Percentiles rank a stretch among this genome's conserved stretches.
Conservation (phyloP, 2,113 vertebrate genomes). For the Scopus umbretta region DNA sequence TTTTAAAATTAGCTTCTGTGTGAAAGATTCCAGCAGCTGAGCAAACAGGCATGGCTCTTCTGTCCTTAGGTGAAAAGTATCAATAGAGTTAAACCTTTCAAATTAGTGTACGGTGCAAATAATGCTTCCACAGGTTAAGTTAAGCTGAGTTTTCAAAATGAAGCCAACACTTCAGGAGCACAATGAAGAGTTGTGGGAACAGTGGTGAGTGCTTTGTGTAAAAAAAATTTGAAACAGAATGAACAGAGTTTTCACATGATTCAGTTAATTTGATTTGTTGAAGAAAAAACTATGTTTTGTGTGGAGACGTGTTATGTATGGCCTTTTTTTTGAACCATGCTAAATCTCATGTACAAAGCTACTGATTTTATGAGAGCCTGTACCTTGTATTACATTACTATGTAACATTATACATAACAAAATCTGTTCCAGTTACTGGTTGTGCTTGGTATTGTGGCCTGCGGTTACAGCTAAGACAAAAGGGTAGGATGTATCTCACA, state of each 20-base stretch:
- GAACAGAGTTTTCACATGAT: too few relatives aligned
- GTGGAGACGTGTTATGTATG: too few relatives aligned
- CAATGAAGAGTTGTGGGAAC: background rate
- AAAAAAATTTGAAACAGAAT: background rate
- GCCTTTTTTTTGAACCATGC: too few relatives aligned
- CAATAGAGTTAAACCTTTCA: background rate
- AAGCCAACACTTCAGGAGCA: background rate
- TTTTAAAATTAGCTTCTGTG: background rate
- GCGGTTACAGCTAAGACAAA: background rate
- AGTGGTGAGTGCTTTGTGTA: background rate
- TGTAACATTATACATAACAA: background rate
- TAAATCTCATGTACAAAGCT: too few relatives aligned
- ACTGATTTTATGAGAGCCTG: too few relatives aligned
- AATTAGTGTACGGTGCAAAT: background rate
- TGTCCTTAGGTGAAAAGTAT: background rate
- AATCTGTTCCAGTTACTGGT: background rate
- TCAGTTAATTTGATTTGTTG: too few relatives aligned
- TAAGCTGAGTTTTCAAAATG: background rate
- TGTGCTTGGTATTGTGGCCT: background rate
- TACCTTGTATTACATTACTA: background rate
- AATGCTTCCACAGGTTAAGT: background rate
- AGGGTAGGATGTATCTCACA: background rate
- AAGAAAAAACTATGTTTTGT: too few relatives aligned
- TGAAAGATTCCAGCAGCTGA: background rate
- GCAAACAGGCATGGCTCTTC: background rate